These are phyloP conservation scores for Drosophila teissieri DNA, from an alignment of 1,140 invertebrate species.

Conservation along the genomic window DNA sequence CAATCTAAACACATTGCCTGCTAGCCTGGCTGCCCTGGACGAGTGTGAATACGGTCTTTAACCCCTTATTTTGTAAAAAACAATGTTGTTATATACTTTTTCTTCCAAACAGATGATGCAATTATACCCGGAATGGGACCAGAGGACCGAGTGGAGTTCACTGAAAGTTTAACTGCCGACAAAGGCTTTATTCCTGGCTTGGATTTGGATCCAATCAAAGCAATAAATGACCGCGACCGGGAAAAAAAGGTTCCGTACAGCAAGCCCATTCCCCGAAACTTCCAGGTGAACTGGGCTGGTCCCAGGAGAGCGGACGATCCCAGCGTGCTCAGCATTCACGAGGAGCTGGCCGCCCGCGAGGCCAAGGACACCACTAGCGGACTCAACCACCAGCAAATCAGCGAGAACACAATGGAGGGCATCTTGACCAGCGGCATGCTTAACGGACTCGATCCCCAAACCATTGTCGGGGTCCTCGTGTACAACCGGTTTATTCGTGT, in stretches of 20 bases:
- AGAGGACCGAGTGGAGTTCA: constrained; percentile 93
- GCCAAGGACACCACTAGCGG: constrained; percentile 87
- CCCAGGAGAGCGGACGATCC: constrained; percentile 86
- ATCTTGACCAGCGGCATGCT: constrained; percentile 87
- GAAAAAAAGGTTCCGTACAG: constrained; percentile 95
- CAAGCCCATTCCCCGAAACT: constrained; percentile 97
- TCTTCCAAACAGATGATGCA: constrained; percentile 87
- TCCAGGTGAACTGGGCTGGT: constrained; percentile 98
- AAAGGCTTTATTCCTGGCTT: constrained; percentile 92
- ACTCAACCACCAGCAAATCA: constrained; percentile 87
- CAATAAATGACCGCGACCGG: constrained; percentile 87
- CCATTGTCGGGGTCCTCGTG: constrained; percentile 88
- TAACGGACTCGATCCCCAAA: constrained; percentile 88
- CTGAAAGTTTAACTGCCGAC: constrained; percentile 85
- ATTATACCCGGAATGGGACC: constrained; percentile 95
- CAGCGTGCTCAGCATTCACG: constrained; percentile 69
- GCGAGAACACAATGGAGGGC: constrained; percentile 90
- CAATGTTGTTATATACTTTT: too few species aligned
- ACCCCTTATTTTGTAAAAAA: background rate
- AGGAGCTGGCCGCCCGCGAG: constrained; percentile 73
- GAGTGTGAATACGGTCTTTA: constrained; percentile 89
- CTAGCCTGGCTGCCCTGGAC: constrained; percentile 89
- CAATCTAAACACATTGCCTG: constrained; percentile 96
- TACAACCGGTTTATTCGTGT: constrained; percentile 92
- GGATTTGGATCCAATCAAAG: constrained; percentile 90